These are phyloP conservation scores for Lucilia cuprina DNA, from an alignment of 1,140 invertebrate species.

Conservation along the genomic window DNA sequence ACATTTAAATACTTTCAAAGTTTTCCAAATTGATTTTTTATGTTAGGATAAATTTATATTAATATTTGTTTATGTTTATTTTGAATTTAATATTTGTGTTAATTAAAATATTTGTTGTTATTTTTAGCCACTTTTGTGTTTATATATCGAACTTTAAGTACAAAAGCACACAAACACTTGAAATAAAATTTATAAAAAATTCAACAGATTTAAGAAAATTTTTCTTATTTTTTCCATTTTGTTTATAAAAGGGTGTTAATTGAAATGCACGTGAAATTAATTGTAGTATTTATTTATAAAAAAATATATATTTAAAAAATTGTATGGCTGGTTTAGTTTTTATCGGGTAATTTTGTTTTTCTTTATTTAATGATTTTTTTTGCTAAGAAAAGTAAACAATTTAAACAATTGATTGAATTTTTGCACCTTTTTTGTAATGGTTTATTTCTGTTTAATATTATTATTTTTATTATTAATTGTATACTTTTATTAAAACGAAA, in stretches of 20 bases:
- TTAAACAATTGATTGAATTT: neutral
- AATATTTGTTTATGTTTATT: neutral
- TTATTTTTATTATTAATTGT: too few relatives aligned
- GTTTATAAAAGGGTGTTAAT: neutral
- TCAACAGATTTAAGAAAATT: neutral
- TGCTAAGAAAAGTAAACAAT: neutral
- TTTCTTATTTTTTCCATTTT: neutral
- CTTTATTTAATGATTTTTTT: neutral
- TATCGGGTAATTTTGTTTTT: neutral
- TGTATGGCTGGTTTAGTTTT: neutral
- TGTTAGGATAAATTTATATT: neutral
- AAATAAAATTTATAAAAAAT: too few relatives aligned
- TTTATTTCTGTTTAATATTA: too few relatives aligned
- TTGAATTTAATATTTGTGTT: neutral
- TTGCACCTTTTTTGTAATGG: neutral
- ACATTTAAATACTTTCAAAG: too few relatives aligned
- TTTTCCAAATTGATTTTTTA: neutral
- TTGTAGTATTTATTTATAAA: neutral
- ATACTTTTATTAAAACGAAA: neutral
- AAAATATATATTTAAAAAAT: neutral
- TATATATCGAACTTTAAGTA: too few relatives aligned
- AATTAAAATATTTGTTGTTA: neutral
- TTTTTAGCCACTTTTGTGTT: too few relatives aligned
- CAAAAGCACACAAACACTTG: too few relatives aligned
- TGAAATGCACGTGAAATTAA: constrained; percentile 7